Conservation (phyloP, 2,888 invertebrate genomes). For the Cheilosia vernalis region DNA sequence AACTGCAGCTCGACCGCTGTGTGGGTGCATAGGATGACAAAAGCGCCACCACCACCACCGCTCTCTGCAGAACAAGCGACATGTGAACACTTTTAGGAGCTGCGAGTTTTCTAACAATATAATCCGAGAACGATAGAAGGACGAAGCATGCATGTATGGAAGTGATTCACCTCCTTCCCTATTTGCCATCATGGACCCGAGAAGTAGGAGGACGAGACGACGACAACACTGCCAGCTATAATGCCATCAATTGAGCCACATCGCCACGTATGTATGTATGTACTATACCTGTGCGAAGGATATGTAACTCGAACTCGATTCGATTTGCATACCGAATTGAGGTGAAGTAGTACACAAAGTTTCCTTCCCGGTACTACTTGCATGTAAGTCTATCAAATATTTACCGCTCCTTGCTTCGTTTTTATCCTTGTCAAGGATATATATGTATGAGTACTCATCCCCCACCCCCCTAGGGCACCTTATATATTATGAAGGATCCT, state of each 20-base stretch:
- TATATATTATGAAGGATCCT: slow-evolving; percentile 74
- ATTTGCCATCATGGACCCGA: background rate
- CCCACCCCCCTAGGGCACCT: slow-evolving; percentile 18
- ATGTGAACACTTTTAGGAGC: slow-evolving; percentile 75
- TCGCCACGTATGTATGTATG: slow-evolving; percentile 15
- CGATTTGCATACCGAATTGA: slow-evolving; percentile 75
- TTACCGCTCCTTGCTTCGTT: slow-evolving; percentile 45
- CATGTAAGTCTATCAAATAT: slow-evolving; percentile 74
- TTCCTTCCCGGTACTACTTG: slow-evolving; percentile 61
- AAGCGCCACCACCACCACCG: slow-evolving; percentile 19
- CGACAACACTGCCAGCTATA: slow-evolving; percentile 27
- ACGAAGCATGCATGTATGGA: slow-evolving; percentile 8
- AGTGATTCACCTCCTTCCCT: slow-evolving; percentile 32
- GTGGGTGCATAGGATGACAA: slow-evolving; percentile 61
- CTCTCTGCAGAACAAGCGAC: slow-evolving; percentile 35
- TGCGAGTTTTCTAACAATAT: slow-evolving; percentile 74
- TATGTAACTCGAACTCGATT: slow-evolving; percentile 72
- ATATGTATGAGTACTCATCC: background rate
- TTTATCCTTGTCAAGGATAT: slow-evolving; percentile 4
- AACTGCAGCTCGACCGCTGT: background rate
- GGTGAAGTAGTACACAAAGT: slow-evolving; percentile 72
- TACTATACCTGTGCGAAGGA: slow-evolving; percentile 28
- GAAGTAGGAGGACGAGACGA: background rate
- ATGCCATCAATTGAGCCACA: slow-evolving; percentile 68
- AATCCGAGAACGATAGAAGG: slow-evolving; percentile 54